Percentiles rank a stretch among this genome's conserved stretches.
Conservation (phyloP, 1,140 invertebrate species). For the Lasioglossum baleicum region DNA sequence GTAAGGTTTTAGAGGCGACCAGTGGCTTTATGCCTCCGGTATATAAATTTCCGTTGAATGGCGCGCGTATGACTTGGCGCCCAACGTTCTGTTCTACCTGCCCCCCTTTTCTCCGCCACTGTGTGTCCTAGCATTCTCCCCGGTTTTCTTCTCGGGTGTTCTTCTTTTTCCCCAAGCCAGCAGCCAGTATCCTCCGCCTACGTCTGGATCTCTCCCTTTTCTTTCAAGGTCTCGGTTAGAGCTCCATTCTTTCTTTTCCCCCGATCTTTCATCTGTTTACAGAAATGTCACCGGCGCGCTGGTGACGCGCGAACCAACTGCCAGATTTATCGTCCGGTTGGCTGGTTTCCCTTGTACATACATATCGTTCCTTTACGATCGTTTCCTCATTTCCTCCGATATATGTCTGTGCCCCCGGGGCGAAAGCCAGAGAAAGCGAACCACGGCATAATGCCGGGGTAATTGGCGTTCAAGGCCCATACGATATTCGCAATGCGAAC, state of each 20-base stretch:
- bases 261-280: conserved; percentile 55
- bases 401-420: neutral
- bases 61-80: conserved; percentile 63
- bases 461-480: conserved; percentile 39
- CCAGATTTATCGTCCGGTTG: conserved; percentile 58
- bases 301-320: conserved; percentile 61
- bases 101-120: conserved; percentile 33
- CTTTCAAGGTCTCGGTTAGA: conserved; percentile 17
- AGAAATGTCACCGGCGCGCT: conserved; percentile 51
- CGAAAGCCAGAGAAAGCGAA: conserved; percentile 32
- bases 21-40: conserved; percentile 69
- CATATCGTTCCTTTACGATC: conserved; percentile 13
- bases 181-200: neutral
- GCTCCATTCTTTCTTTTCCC: conserved; percentile 20
- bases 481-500: neutral
- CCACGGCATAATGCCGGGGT: conserved; percentile 18
- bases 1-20: conserved; percentile 40
- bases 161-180: too few relatives aligned
- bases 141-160: too few relatives aligned
- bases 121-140: conserved; percentile 11
- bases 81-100: conserved; percentile 63
- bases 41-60: conserved; percentile 73
- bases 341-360: conserved; percentile 11
- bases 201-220: conserved; percentile 28
- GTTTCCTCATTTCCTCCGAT: conserved; percentile 29